Conservation (phyloP, 2,113 vertebrate species). For the Orientallactaga bullata region DNA sequence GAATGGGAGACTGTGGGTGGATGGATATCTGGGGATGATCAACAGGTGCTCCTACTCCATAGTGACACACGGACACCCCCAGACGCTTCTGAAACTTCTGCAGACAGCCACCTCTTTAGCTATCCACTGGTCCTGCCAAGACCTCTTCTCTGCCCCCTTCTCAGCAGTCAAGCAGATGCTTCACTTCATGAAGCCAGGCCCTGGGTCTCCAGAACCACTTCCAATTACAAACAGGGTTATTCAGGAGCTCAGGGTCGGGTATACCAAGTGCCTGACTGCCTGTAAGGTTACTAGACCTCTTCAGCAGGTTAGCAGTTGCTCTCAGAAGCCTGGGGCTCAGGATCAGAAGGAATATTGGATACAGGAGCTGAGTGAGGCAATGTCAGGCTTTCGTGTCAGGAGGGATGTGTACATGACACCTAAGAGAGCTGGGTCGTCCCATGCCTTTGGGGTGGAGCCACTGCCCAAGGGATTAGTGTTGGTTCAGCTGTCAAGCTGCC, state of each 20-base stretch:
- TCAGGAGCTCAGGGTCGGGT: not conserved
- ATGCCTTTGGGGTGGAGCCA: not conserved
- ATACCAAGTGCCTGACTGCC: not conserved
- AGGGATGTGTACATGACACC: no score
- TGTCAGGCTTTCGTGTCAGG: no score
- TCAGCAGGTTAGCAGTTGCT: not conserved
- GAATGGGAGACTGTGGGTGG: not conserved
- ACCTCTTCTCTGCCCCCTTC: not conserved
- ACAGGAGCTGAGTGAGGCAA: not conserved
- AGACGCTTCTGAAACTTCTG: not conserved
- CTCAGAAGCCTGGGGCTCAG: not conserved
- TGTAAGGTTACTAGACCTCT: not conserved
- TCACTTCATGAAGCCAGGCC: not conserved
- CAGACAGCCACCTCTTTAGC: not conserved
- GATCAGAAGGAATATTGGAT: no score
- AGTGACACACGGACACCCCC: no score
- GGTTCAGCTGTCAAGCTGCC: not conserved
- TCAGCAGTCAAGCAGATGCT: no score
- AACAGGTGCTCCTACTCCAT: no score
- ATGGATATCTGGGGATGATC: not conserved
- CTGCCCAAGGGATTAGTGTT: not conserved
- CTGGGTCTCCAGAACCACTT: not conserved
- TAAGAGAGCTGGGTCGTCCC: no score
- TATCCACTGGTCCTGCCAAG: not conserved
- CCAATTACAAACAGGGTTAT: not conserved